Percentiles rank a stretch among this genome's conserved stretches.
These are phyloP conservation scores for Penaeus monodon DNA, from an alignment of 2,888 invertebrate species.

Conservation along the genomic window DNA sequence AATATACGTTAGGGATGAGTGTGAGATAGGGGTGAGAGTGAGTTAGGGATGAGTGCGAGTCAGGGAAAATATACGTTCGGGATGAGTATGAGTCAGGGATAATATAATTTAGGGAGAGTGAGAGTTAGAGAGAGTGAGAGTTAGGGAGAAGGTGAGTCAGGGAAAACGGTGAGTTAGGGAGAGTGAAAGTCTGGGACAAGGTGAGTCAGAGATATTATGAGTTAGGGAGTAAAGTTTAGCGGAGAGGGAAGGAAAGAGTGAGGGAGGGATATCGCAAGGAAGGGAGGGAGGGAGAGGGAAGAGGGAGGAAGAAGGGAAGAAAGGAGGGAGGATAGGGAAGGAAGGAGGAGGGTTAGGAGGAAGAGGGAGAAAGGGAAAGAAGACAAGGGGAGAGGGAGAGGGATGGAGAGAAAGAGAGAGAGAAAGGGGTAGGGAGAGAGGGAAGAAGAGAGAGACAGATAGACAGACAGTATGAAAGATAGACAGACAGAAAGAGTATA, in stretches of 20 bases:
- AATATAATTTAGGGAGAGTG: neutral
- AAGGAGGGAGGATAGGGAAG: neutral
- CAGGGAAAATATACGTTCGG: neutral
- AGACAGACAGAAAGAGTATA: neutral
- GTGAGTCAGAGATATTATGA: too few species aligned
- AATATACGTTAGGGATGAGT: too few species aligned
- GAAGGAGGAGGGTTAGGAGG: neutral
- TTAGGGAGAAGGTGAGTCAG: neutral
- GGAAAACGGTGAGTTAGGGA: neutral
- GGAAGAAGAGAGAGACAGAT: neutral
- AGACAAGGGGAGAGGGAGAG: slow-evolving; percentile 13
- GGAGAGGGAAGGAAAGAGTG: neutral
- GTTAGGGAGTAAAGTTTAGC: too few species aligned
- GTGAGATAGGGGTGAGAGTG: neutral
- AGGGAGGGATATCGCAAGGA: neutral
- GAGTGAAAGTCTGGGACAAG: neutral
- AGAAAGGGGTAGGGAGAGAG: neutral
- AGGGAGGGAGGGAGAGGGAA: too few species aligned
- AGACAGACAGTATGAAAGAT: neutral
- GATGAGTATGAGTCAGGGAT: neutral
- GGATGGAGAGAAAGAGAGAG: slow-evolving; percentile 7
- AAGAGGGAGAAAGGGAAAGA: neutral
- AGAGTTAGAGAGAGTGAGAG: neutral
- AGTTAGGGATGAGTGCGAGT: neutral
- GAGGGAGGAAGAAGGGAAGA: neutral